Evolutionary conservation across 1,140 invertebrate species (phyloP), one percentile per base, ranked within the genome.

Genomic region (Ridgeia piscesae): DNA sequence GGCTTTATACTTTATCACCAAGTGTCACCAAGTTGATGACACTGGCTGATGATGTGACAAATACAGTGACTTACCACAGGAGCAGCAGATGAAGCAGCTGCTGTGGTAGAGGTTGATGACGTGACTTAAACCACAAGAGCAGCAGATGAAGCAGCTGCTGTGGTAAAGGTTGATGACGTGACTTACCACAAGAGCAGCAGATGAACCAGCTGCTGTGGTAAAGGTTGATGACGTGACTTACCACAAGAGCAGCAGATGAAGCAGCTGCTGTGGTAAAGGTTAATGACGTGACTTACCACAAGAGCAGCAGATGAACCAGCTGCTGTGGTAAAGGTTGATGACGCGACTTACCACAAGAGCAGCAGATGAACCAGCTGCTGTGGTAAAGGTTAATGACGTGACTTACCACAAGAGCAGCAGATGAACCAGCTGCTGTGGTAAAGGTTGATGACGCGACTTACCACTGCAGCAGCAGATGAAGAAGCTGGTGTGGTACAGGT

Each of bases 181-280:
- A 95, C 96, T 95, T 94, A 96, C 98, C 98, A 96, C 99, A 99
- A 9, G 98, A 99, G 96, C 98, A 99, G 96, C 99, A 99, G 94
- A 99, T 98, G 95, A 99, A 99, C 96, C 99, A 99, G 96, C 98
- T 98, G 8, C 98, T 99, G 95, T 99, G 99, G 96, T 99, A 99
- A 0, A 99, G 97, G 95, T 99, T 99, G 31, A 77, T 77, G 58
- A 77, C 11, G 58, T 4, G 58, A 77, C 58, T 77, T 77, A 77
- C 58, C 58, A 77, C 2, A 77, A 21, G 58, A 77, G 2, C 58
- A 77, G 27, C 8, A 77, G 17, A 77, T 77, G 6, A 77, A 77
- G 17, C 58, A 77, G 58, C 58, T 77, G 58, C 11, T 77, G 58
- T 77, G 58, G 58, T 77, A 77, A 21, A 77, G 58, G 58, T 77